Conservation (phyloP, 2,888 invertebrate genomes). For the Agrilus cyanescens region DNA sequence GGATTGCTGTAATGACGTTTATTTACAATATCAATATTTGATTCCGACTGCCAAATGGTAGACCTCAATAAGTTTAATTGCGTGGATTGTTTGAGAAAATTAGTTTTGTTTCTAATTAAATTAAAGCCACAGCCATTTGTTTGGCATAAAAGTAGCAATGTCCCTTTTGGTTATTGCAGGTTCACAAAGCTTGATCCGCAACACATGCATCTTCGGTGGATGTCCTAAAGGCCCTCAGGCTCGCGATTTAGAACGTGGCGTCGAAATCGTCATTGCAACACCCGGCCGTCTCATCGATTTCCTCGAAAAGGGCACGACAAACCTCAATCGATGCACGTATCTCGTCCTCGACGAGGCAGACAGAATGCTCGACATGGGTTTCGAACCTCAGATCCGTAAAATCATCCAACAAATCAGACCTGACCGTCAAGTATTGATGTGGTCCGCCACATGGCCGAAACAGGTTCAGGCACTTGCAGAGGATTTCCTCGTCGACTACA, state of each 20-base stretch:
- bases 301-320: conserved; percentile 77
- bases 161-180: too few species aligned
- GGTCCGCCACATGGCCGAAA: conserved; percentile 99
- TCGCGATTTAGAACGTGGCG: conserved; percentile 76
- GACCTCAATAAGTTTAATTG: too few species aligned
- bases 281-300: conserved; percentile 92
- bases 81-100: too few species aligned
- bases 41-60: too few species aligned
- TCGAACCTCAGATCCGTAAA: conserved; percentile 92
- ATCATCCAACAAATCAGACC: conserved; percentile 89
- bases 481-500: conserved; percentile 88
- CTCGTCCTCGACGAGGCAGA: conserved; percentile 93
- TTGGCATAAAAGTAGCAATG: too few species aligned
- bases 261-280: conserved; percentile 91
- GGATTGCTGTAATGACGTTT: too few species aligned
- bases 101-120: too few species aligned
- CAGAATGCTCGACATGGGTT: conserved; percentile 96
- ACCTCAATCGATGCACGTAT: conserved; percentile 78
- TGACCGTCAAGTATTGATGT: conserved; percentile 90
- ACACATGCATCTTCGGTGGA: conserved; percentile 96
- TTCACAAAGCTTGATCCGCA: conserved; percentile 68
- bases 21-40: too few species aligned
- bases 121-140: too few species aligned
- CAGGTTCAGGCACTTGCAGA: conserved; percentile 93
- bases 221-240: conserved; percentile 94